Percentiles rank a stretch among this genome's conserved stretches.
Evolutionary conservation across 2,113 vertebrate species (phyloP).

Genomic region (Brevimyrus niger): DNA sequence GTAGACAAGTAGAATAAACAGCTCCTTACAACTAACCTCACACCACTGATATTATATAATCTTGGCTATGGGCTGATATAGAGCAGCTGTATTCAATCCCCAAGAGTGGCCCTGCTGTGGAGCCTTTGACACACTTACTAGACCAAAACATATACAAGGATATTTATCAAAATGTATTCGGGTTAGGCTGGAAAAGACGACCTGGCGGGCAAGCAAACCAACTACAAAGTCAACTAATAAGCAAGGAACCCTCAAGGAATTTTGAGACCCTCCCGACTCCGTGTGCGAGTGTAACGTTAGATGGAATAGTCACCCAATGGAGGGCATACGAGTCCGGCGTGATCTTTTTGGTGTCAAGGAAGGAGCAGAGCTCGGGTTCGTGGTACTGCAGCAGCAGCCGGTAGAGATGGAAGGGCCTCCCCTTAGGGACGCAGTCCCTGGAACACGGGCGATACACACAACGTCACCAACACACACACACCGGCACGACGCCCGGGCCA

Average conservation of each 20-base stretch:
- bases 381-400: conserved; percentile 94
- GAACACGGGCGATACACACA: conserved; percentile 18
- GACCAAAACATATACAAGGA: not conserved
- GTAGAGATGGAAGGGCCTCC: conserved; percentile 92
- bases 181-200: not conserved
- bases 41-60: not conserved
- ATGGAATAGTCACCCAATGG: conserved; percentile 71
- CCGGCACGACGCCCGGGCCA: not conserved
- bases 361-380: conserved; percentile 94
- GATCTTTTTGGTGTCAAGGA: conserved; percentile 97
- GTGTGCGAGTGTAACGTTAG: not conserved
- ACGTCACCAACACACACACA: not conserved
- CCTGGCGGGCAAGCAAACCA: not conserved
- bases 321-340: conserved; percentile 94
- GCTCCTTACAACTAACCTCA: not conserved
- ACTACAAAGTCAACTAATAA: not conserved
- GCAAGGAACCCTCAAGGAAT: not conserved
- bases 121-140: not conserved
- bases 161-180: too few relatives aligned
- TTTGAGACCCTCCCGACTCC: not conserved
- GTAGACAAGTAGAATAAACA: not conserved
- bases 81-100: not conserved
- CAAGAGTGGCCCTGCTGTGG: not conserved
- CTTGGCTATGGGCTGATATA: not conserved
- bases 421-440: conserved; percentile 87